These are phyloP conservation scores for Dolichomitus sp. DNA, from an alignment of 2,888 invertebrate genomes.

Conservation along the genomic window DNA sequence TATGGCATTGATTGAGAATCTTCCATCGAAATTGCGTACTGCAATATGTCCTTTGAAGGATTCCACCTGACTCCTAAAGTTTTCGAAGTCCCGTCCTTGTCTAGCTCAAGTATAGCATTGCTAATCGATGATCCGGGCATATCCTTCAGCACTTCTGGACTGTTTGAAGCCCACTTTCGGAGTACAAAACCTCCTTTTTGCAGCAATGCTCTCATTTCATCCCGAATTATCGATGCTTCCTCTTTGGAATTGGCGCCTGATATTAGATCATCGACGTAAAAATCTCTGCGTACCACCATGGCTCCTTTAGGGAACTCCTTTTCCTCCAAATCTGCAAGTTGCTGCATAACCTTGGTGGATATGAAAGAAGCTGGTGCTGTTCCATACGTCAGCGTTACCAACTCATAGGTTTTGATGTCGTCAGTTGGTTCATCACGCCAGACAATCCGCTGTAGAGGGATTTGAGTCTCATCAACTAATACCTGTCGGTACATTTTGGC, in stretches of 20 bases:
- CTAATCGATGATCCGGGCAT: neutral
- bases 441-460: neutral
- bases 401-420: neutral
- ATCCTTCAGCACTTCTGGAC: neutral
- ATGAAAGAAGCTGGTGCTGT: neutral
- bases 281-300: slow-evolving; percentile 14
- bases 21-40: slow-evolving; percentile 18
- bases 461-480: neutral
- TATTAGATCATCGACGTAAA: slow-evolving; percentile 59
- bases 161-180: slow-evolving; percentile 54
- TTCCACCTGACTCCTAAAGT: slow-evolving; percentile 52
- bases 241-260: slow-evolving; percentile 23
- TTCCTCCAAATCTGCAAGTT: neutral
- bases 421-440: neutral
- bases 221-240: slow-evolving; percentile 1
- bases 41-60: slow-evolving; percentile 24
- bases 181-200: slow-evolving; percentile 4
- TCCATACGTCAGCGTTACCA: neutral
- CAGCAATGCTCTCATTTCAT: slow-evolving; percentile 5
- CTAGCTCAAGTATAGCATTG: slow-evolving; percentile 15
- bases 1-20: neutral
- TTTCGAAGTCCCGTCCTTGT: slow-evolving; percentile 37
- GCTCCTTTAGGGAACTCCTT: neutral
- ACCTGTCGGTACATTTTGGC: neutral
- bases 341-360: neutral